These are phyloP conservation scores for Andricus quercusramuli DNA, from an alignment of 2,888 invertebrate genomes.

Conservation along the genomic window DNA sequence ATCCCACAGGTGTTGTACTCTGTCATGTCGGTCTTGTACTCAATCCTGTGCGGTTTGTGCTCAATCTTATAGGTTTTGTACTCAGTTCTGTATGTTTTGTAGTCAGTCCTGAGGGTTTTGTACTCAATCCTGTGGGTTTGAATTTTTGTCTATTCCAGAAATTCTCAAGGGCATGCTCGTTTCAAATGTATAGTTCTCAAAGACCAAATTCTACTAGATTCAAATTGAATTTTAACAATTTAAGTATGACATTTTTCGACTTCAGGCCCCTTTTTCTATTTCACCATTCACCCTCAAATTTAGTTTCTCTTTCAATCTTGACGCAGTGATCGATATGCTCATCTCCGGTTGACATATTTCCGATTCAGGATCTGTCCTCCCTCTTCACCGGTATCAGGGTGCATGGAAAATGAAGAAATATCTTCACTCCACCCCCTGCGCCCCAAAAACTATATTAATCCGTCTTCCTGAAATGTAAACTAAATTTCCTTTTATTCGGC, in stretches of 20 bases:
- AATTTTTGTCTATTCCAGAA: too few species aligned
- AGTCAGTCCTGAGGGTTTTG: too few species aligned
- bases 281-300: background rate
- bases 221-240: background rate
- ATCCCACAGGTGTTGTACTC: too few species aligned
- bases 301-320: background rate
- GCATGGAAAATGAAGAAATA: constrained; percentile 63
- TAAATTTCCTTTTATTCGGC: too few species aligned
- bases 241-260: background rate
- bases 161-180: too few species aligned
- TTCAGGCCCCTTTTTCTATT: background rate
- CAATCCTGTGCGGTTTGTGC: too few species aligned
- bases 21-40: too few species aligned
- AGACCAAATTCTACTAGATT: too few species aligned
- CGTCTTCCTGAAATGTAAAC: constrained; percentile 36
- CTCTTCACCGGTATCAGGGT: background rate
- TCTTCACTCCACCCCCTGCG: constrained; percentile 49
- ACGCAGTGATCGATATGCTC: constrained; percentile 9
- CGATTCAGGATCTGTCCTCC: background rate
- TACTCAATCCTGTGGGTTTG: too few species aligned
- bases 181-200: too few species aligned
- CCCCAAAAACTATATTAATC: constrained; percentile 40
- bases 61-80: too few species aligned
- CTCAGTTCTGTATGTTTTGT: too few species aligned
- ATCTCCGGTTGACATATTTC: constrained; percentile 12